Evolutionary conservation across 1,140 invertebrate species (phyloP), one percentile per base, ranked within the genome.

Genomic region (Drosophila nasuta): DNA sequence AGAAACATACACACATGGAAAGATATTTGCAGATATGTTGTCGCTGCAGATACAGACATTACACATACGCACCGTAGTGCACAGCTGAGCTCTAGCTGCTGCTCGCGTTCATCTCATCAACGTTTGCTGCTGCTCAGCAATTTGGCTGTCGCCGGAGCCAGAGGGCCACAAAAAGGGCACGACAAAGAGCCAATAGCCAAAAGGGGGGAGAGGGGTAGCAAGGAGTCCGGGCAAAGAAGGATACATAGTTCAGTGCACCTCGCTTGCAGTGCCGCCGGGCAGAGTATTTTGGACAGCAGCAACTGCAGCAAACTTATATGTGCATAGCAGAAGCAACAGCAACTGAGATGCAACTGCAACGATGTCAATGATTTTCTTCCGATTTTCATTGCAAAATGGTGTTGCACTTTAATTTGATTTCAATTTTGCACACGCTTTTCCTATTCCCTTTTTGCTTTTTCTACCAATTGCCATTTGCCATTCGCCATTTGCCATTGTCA

Each of bases 71-170:
- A 75, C 59, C 54, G 75, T 79, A 58, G 67, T 65, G 51, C 82
- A 67, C 81, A 85, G 57, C 70, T 43, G 64, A 57, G 43, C 20
- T 15, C 15, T 25, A 28, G 17, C 33, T 77, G 58, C 41, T 67
- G 52, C 43, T 74, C 67, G 71, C 71, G 82, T 57, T 87, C 75
- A 76, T 76, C 82, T 85, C 82, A 86, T 86, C 82, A 86, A 58
- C 75, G 48, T 45, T 74, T 51, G 68, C 67, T 68, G 51, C 52
- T 68, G 51, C 52, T 33, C 62, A 57, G 76, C 80, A 82, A 82
- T 82, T 82, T 79, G 67, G 49, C 35, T 71, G 67, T 51, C 52
- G 28, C n/a, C 17, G 33, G 11, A 15, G 56, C 11, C 35, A 28
- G 43, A 25, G 1, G 30, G 20, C 17, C 3, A 56, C 56, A 25